phyloP scores from a whole-genome alignment of 2,888 invertebrate genomes.

The Nomada ruficornis region DNA sequence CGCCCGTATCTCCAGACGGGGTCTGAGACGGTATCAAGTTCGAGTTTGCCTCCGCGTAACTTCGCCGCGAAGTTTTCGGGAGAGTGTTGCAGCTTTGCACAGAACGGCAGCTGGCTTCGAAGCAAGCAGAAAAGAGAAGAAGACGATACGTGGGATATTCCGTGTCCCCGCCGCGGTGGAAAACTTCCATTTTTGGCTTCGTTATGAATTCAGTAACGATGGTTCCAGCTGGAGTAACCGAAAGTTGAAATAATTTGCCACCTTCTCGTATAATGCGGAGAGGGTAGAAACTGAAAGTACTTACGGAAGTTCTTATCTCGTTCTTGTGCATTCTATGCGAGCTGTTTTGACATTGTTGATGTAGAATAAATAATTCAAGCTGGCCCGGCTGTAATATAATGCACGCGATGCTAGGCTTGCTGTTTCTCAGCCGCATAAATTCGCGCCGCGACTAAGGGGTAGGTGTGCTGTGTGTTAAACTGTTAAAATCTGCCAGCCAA shows the following conservation, averaged over 20 bases:
- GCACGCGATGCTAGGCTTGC: neutral
- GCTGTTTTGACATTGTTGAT: no score
- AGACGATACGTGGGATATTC: neutral
- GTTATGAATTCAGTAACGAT: neutral
- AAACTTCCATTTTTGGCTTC: neutral
- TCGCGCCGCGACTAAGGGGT: neutral
- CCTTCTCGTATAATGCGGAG: no score
- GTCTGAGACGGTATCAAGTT: constrained; percentile 59
- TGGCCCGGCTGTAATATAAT: constrained; percentile 2
- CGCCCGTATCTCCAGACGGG: constrained; percentile 58
- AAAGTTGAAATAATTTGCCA: no score
- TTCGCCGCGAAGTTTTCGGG: constrained; percentile 62
- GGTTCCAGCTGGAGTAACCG: neutral
- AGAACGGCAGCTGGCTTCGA: constrained; percentile 55
- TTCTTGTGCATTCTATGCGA: no score
- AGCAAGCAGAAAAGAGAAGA: constrained; percentile 36
- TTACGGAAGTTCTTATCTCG: no score
- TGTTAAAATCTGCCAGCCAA: constrained; percentile 32
- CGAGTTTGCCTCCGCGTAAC: constrained; percentile 67
- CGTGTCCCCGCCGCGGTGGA: neutral
- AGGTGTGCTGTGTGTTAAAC: constrained; percentile 3
- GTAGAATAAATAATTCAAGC: no score
- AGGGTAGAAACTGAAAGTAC: no score
- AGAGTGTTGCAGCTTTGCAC: constrained; percentile 47
- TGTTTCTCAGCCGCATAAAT: constrained; percentile 9